Base-by-base conservation (phyloP, 2,113 vertebrate species). In the Callocephalon fimbriatum region DNA sequence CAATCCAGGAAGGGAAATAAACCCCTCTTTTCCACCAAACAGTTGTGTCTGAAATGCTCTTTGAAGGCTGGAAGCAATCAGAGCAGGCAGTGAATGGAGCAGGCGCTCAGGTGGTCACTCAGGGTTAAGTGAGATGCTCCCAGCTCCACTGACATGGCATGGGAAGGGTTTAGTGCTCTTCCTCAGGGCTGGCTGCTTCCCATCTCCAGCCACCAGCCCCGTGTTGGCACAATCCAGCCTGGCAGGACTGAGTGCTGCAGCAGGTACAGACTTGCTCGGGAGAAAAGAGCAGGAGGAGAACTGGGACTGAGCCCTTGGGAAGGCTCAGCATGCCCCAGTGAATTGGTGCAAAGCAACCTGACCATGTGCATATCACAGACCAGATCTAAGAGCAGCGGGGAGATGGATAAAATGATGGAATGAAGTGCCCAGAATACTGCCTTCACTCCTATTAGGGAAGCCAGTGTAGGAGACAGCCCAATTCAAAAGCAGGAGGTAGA, bases 181-280 rank as follows among this genome's bases (percentile, higher is more conserved):
- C 35, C 10, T 6, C 27, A 3, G 59, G 35, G 11, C 5, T 0
- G 5, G 40, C 18, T 31, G 79, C 38, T 83, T 19, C n/a, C 67
- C 16, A 2, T 3, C 53, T 42, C 63, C 50, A 23, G 75, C 32
- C 1, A 1, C n/a, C 1, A 5, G 85, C 51, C 63, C 59, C 0
- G 0, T n/a, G 32, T 58, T 12, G 32, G 20, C 56, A 35, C 32
- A 58, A 58, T 58, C 56, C 56, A 35, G 56, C 56, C 56, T 15
- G 56, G 56, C 32, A 58, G 74, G 45, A 5, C 12, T 6, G 12
- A 0, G 26, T 71, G 19, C 37, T 54, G 12, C 0, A 2, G 37
- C 82, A 77, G 59, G 85, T 5, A 15, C 6, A 1, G 90, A 22
- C 87, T n/a, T 10, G 87, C n/a, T 72, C 1, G 1, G 71, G 68